phyloP scores from a whole-genome alignment of 30 jellyfish, hydroid and myxozoan species.

The Catostylus mosaicus region DNA sequence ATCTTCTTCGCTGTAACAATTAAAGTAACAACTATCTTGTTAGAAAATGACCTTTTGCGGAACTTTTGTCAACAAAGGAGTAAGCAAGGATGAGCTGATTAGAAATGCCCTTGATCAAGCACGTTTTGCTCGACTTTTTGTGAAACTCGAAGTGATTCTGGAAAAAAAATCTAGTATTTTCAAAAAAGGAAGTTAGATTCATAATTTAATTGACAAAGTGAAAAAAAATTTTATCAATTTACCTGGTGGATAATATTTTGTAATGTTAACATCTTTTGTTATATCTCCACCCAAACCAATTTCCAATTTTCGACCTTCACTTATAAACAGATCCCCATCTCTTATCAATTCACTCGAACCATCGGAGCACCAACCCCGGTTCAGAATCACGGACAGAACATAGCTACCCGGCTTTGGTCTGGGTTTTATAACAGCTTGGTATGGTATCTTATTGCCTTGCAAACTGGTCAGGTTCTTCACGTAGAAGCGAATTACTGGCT shows the following conservation, averaged over 20 bases:
- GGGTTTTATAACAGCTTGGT: conserved; percentile 28
- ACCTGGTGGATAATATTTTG: conserved; percentile 4
- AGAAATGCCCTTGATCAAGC: no score
- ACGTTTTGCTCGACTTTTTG: no score
- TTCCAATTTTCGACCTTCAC: conserved; percentile 15
- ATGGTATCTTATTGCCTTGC: conserved; percentile 16
- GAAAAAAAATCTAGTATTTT: no score
- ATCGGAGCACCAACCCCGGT: conserved; percentile 57
- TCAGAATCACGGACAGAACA: conserved; percentile 11
- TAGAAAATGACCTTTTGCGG: no score
- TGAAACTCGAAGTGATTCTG: no score
- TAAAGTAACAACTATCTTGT: no score
- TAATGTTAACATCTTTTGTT: background rate
- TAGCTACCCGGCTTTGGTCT: conserved; percentile 56
- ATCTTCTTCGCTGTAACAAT: no score
- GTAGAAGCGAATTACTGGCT: conserved; percentile 1
- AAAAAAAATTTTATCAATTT: no score
- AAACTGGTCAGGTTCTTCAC: background rate
- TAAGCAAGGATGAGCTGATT: no score
- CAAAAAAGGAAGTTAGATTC: no score
- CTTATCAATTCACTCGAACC: conserved; percentile 41
- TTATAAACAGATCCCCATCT: conserved; percentile 24
- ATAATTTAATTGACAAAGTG: no score
- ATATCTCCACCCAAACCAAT: conserved; percentile 21
- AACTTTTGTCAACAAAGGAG: no score